A percentile compares a stretch with the other conserved stretches of the same genome.
Evolutionary conservation across 92 coral and sea anemone species (phyloP).

Genomic region (Heliopora coerulea): DNA sequence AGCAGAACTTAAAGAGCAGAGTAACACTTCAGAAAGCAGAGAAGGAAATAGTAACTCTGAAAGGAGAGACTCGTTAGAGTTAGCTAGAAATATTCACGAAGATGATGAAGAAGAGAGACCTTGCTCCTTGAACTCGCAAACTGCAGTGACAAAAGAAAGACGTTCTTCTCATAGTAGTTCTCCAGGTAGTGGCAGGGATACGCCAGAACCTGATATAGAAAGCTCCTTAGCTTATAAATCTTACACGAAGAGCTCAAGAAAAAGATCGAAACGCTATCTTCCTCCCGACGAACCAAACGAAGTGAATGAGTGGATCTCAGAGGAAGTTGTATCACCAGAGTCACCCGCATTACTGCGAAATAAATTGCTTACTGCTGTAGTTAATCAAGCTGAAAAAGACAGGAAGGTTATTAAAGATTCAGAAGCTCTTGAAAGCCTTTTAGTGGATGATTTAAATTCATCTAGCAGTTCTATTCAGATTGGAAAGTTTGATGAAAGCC

Average conservation of each 20-base stretch:
- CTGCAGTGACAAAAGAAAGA: constrained; percentile 7
- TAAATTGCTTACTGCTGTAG: constrained; percentile 45
- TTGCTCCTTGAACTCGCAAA: neutral
- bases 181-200: constrained; percentile 1
- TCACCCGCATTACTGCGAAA: constrained; percentile 36
- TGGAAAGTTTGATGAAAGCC: constrained; percentile 3
- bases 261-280: constrained; percentile 13
- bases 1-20: constrained; percentile 14
- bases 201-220: constrained; percentile 26
- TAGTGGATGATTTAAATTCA: constrained; percentile 10
- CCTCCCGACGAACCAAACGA: constrained; percentile 38
- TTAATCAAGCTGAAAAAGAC: constrained; percentile 33
- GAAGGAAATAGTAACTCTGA: neutral
- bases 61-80: neutral
- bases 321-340: constrained; percentile 14
- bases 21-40: neutral
- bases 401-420: constrained; percentile 3
- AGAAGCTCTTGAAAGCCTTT: constrained; percentile 19
- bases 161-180: constrained; percentile 12
- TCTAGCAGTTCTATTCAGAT: neutral
- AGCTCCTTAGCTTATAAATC: constrained; percentile 27
- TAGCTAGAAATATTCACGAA: constrained; percentile 1
- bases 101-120: constrained; percentile 19
- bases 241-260: neutral
- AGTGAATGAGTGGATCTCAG: neutral